Evolutionary conservation across 2,888 invertebrate genomes (phyloP).

Genomic region (Flexamia atlantica): DNA sequence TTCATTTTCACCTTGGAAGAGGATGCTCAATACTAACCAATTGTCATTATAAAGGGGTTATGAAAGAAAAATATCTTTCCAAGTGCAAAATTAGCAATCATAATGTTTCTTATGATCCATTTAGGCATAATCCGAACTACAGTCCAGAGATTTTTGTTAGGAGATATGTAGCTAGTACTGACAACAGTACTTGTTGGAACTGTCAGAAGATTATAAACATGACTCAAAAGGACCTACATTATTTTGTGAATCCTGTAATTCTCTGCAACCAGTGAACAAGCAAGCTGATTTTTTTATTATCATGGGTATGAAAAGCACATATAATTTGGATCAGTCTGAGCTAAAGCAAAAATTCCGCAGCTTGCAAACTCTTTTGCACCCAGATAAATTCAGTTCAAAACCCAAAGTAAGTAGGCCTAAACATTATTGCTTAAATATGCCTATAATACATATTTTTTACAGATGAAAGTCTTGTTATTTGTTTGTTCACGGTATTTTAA

Average conservation of each 20-base stretch:
- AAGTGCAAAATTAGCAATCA: background rate
- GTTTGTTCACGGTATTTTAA: too few species aligned
- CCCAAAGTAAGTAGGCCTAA: conserved; percentile 78
- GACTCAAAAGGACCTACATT: conserved; percentile 75
- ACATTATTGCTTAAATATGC: too few species aligned
- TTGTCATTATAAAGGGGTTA: background rate
- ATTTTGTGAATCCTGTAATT: conserved; percentile 83
- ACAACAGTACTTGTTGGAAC: conserved; percentile 79
- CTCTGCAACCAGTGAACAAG: conserved; percentile 79
- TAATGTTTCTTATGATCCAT: background rate
- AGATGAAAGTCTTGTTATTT: too few species aligned
- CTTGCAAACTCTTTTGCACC: conserved; percentile 90
- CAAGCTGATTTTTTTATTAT: conserved; percentile 86
- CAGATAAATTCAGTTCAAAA: conserved; percentile 91
- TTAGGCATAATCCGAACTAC: background rate
- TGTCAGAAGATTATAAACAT: conserved; percentile 77
- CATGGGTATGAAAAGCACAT: conserved; percentile 83
- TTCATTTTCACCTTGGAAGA: background rate
- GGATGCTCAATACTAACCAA: background rate
- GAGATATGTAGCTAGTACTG: background rate
- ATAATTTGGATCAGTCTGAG: conserved; percentile 81
- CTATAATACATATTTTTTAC: too few species aligned
- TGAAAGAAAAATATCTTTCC: background rate
- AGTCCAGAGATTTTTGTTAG: background rate
- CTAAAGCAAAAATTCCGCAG: conserved; percentile 85